These are phyloP conservation scores for Leptothorax acervorum DNA, from an alignment of 2,888 invertebrate genomes.

Conservation along the genomic window DNA sequence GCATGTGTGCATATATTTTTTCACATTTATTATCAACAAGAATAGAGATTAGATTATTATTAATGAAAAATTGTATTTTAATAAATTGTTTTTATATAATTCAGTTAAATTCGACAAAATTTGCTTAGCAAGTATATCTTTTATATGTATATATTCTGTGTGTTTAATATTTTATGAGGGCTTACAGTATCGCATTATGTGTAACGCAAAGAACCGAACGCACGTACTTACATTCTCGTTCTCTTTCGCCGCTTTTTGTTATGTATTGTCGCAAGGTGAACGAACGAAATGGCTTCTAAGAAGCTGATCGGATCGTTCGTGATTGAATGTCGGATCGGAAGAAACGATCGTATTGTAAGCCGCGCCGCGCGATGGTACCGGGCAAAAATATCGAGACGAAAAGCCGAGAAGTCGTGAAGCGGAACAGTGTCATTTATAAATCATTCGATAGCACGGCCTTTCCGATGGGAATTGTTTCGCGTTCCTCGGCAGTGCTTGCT, in stretches of 20 bases:
- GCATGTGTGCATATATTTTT: neutral
- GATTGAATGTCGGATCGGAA: constrained; percentile 52
- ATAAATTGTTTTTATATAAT: neutral
- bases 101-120: neutral
- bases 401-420: constrained; percentile 30
- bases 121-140: neutral
- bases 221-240: constrained; percentile 16
- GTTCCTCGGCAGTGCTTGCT: neutral
- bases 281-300: constrained; percentile 45
- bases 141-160: neutral
- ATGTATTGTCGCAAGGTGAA: constrained; percentile 46
- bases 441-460: constrained; percentile 18
- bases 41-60: neutral
- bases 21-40: neutral
- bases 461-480: constrained; percentile 22
- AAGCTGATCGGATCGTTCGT: constrained; percentile 49
- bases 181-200: neutral
- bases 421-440: constrained; percentile 44
- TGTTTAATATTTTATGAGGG: constrained; percentile 27
- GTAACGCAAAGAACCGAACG: neutral
- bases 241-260: constrained; percentile 36
- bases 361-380: constrained; percentile 20
- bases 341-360: constrained; percentile 33
- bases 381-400: constrained; percentile 47
- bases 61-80: neutral